Base-by-base conservation (phyloP, 2,888 invertebrate genomes). In the Xylophagus ater region DNA sequence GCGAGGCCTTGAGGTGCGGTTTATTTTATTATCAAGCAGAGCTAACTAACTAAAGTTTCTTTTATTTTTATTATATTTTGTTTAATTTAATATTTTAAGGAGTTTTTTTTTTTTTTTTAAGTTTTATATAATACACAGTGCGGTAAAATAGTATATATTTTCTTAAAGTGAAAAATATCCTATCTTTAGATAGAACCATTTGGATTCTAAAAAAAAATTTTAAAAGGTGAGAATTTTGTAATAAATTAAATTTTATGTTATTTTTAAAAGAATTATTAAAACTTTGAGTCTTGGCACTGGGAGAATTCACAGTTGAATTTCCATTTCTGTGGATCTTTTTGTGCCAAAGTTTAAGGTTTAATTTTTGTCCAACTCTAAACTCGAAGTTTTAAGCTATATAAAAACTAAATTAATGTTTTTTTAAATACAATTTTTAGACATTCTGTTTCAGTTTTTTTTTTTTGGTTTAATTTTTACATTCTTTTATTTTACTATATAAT, bases 281-380 rank as follows among this genome's bases (percentile, higher is more conserved):
- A 37, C 40, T 40, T 54, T 60, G 52, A 49, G 45, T 54, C 65
- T 65, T 65, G 65, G 65, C 65, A 65, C 65, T 65, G 65, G 65
- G 65, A 65, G 65, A 65, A 65, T 65, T 65, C 65, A 65, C 65
- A 65, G 65, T 63, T 54, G 46, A 50, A 37, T 49, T 42, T 36
- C 24, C 14, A 49, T 55, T 51, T 62, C 65, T 65, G 65, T 65
- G 65, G 64, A 62, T 65, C 65, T 65, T 64, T 65, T 61, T 56
- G 65, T 65, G 65, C 60, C 65, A 65, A 62, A 60, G 53, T 53
- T 54, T 51, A 59, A 58, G 49, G 49, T 41, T 31, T 23, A 38
- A 15, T 32, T 17, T 20, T 9, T 25, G 21, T 13, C n/a, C n/a
- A n/a, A n/a, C n/a, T n/a, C n/a, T n/a, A n/a, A n/a, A n/a, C n/a